These are phyloP conservation scores for Amblyornis subalaris DNA, from an alignment of 2,113 vertebrate genomes.

Conservation along the genomic window DNA sequence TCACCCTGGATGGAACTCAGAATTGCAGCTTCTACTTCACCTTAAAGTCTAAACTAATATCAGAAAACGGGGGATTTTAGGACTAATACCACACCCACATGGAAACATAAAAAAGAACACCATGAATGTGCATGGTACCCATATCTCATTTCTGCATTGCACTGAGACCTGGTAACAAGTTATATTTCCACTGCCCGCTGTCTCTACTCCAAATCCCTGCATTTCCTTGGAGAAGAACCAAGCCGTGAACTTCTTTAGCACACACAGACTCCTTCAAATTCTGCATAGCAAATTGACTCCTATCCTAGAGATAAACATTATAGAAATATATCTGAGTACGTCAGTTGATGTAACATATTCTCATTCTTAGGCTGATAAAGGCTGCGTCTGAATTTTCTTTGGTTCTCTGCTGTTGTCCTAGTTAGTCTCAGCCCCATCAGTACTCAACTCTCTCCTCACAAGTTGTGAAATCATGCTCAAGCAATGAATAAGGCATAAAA, in stretches of 20 bases:
- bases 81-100: background rate
- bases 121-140: background rate
- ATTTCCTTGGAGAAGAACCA: background rate
- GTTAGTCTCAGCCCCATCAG: background rate
- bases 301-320: background rate
- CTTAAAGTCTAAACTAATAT: background rate
- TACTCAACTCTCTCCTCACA: background rate
- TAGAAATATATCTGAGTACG: background rate
- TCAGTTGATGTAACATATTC: background rate
- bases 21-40: background rate
- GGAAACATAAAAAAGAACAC: background rate
- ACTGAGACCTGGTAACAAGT: background rate
- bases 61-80: background rate
- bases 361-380: background rate
- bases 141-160: background rate
- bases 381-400: background rate
- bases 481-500: background rate
- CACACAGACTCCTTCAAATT: background rate
- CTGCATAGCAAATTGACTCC: background rate
- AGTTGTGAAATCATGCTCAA: background rate
- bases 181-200: background rate
- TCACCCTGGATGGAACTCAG: background rate
- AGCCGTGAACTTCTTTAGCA: background rate
- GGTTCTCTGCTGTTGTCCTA: background rate
- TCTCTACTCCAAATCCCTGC: background rate